Evolutionary conservation across 2,888 invertebrate species (phyloP).

Genomic region (Epiperipatus broadwayi): DNA sequence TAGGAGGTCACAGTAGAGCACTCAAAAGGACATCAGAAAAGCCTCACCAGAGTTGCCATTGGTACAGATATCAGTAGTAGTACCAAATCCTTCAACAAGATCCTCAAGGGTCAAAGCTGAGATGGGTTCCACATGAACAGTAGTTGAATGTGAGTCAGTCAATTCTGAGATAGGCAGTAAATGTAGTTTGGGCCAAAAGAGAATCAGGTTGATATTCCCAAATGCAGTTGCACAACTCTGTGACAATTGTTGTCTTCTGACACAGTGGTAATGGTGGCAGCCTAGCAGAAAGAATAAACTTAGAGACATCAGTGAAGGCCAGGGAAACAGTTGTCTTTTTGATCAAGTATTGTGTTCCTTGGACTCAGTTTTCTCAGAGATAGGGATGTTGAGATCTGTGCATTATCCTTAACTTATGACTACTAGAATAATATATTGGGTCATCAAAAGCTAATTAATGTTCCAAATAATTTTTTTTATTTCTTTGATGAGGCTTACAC

Average conservation of each 20-base stretch:
- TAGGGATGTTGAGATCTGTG: constrained; percentile 31
- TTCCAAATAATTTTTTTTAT: too few species aligned
- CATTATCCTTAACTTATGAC: too few species aligned
- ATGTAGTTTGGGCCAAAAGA: constrained; percentile 32
- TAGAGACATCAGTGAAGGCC: constrained; percentile 26
- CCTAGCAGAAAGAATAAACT: constrained; percentile 26
- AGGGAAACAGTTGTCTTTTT: constrained; percentile 32
- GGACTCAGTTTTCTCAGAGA: constrained; percentile 32
- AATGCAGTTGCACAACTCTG: constrained; percentile 36
- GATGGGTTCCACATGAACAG: constrained; percentile 41
- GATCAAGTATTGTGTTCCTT: constrained; percentile 28
- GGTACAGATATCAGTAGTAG: constrained; percentile 45
- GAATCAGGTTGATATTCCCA: constrained; percentile 40
- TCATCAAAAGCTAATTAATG: too few species aligned
- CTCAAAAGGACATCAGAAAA: constrained; percentile 41
- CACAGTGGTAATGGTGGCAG: constrained; percentile 7
- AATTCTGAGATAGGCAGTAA: constrained; percentile 26
- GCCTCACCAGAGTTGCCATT: constrained; percentile 33
- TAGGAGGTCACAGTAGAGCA: constrained; percentile 37
- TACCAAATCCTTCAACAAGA: constrained; percentile 49
- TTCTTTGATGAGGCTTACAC: too few species aligned
- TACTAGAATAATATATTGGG: too few species aligned
- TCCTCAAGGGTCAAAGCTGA: constrained; percentile 33
- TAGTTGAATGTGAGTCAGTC: constrained; percentile 30
- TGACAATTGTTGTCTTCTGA: constrained; percentile 17